A percentile compares a stretch with the other conserved stretches of the same genome.
Conservation (phyloP, 2,888 invertebrate species). For the Tetragnatha montana region DNA sequence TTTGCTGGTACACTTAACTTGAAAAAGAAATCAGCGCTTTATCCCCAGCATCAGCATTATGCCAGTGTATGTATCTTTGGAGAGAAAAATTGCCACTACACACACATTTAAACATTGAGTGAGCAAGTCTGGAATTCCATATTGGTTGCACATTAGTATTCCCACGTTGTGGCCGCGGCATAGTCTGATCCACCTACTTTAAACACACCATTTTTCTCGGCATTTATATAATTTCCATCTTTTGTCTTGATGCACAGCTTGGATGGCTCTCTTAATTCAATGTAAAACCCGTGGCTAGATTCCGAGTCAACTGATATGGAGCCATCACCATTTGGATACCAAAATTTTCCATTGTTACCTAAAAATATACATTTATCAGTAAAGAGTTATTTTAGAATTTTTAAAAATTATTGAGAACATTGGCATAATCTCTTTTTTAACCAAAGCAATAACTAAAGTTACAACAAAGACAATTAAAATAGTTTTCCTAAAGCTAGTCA, state of each 20-base stretch:
- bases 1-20: conserved; percentile 20
- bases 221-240: conserved; percentile 83
- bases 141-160: conserved; percentile 83
- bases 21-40: conserved; percentile 9
- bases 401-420: conserved; percentile 2
- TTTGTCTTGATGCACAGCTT: conserved; percentile 88
- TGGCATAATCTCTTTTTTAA: too few species aligned
- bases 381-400: not conserved
- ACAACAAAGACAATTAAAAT: too few species aligned
- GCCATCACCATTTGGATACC: conserved; percentile 92
- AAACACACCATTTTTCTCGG: conserved; percentile 93
- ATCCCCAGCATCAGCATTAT: conserved; percentile 34
- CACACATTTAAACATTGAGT: conserved; percentile 64
- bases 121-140: conserved; percentile 56
- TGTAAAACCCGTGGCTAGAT: conserved; percentile 87
- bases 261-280: conserved; percentile 94
- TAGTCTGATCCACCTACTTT: conserved; percentile 87
- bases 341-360: conserved; percentile 95
- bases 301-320: conserved; percentile 89
- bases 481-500: too few species aligned
- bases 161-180: conserved; percentile 92
- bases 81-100: conserved; percentile 56
- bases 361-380: conserved; percentile 72
- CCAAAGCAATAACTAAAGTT: too few species aligned
- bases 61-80: conserved; percentile 51